Base-by-base conservation (phyloP, 2,888 invertebrate genomes). In the Noctuana brunneofusca region DNA sequence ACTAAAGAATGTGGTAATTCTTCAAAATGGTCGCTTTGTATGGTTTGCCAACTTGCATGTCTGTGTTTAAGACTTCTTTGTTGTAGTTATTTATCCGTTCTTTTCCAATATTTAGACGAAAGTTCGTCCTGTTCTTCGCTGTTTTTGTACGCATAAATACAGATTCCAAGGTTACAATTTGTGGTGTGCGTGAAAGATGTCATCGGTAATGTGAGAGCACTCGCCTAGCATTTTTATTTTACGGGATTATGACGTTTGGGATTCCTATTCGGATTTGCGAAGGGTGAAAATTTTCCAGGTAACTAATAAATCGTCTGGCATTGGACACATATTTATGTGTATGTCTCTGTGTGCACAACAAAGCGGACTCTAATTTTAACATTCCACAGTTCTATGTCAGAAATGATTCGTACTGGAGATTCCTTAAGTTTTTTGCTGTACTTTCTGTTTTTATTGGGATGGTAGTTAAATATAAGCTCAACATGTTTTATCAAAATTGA, bases 11-110 rank as follows among this genome's bases (percentile, higher is more conserved):
- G 94, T 94, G 93, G 93, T 94, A 94, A 94, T 94, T 94, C 89
- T 92, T 90, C 94, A 94, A 94, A 93, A 94, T 94, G 94, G 94
- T 94, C 93, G 94, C 94, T 93, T 89, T 89, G 92, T 91, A 90
- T 90, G 91, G 92, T 92, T 93, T 93, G 92, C 92, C 92, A 92
- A 92, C 92, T 92, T 92, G 92, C 89, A 89, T 88, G 89, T 90
- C 89, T 87, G 87, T 88, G 88, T 87, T 89, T 85, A 83, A 81
- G 77, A 87, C 86, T 89, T 86, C 91, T 91, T 91, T 91, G 90
- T 91, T 91, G 87, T 90, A 87, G 69, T 87, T 82, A 78, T 84
- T 82, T 74, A 69, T 75, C 76, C 69, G 68, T 69, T 78, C 72
- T 75, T 82, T 71, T 78, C 69, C 70, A 71, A 71, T 70, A 74